Evolutionary conservation across 2,888 invertebrate genomes (phyloP), one percentile per base, ranked within the genome.

Genomic region (Ornithoptera alexandrae): DNA sequence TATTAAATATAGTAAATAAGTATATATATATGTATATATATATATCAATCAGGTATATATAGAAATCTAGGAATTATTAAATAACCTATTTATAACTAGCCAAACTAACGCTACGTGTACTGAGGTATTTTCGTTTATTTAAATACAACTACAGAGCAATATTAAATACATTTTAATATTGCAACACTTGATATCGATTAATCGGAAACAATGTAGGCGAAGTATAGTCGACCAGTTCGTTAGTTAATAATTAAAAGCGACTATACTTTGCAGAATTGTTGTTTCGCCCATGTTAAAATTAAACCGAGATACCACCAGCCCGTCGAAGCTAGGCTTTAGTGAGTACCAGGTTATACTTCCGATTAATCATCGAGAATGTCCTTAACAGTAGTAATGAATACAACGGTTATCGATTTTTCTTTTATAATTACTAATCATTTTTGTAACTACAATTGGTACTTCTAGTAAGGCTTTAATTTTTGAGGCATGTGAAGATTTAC

Each of bases 111-210:
- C 66, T 69, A 66, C 50, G n/a, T 62, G 57, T 69, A 20, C n/a
- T 70, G 70, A 70, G 70, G 70, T 70, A 70, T 70, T 56, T 56
- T 63, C 46, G 42, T 18, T 66, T 67, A 66, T 63, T 66, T 62
- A 70, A 59, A 62, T 58, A 65, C 58, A 60, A 65, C 63, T 63
- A 67, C 39, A 62, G 53, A 66, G 62, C 66, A 70, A 59, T 62
- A 69, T 66, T 62, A 70, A 58, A 63, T 59, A 53, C 50, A 59
- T 70, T 67, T 65, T n/a, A 63, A 65, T 59, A 70, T 70, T 62
- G 70, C 39, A 70, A 70, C 66, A 67, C 66, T 15, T 66, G 12
- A 65, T 69, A 65, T 69, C 36, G 50, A 67, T 62, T 57, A 70
- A 50, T 70, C 63, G 53, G 63, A 67, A 66, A 70, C 59, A 62